These are phyloP conservation scores for Cepaea nemoralis DNA, from an alignment of 1,140 invertebrate genomes.

Conservation along the genomic window DNA sequence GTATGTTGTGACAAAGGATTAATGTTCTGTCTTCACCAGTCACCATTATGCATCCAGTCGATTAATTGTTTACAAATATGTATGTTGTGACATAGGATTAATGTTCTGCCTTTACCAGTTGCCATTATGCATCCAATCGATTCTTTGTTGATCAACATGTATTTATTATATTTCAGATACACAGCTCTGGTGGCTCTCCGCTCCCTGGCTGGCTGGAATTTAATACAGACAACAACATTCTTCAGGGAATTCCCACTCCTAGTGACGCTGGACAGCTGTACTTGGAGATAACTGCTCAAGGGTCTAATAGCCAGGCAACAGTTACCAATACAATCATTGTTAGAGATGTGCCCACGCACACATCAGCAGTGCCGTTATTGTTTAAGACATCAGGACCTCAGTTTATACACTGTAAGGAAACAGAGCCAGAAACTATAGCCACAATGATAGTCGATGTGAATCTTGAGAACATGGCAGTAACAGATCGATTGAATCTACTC, in stretches of 20 bases:
- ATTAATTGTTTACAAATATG: no score
- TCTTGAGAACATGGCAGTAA: constrained; percentile 55
- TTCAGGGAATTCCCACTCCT: constrained; percentile 76
- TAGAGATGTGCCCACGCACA: constrained; percentile 49
- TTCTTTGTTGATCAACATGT: no score
- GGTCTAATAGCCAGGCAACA: constrained; percentile 47
- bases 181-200: constrained; percentile 64
- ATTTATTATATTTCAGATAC: constrained; percentile 69
- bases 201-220: constrained; percentile 72
- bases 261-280: constrained; percentile 76
- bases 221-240: constrained; percentile 64
- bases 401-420: constrained; percentile 59
- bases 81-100: no score
- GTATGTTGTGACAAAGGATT: no score
- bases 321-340: constrained; percentile 65
- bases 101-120: no score
- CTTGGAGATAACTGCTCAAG: constrained; percentile 74
- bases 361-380: constrained; percentile 29
- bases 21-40: no score
- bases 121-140: no score
- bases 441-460: constrained; percentile 68
- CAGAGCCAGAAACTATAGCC: constrained; percentile 66
- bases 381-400: constrained; percentile 50
- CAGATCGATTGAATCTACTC: constrained; percentile 56
- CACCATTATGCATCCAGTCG: no score